A percentile compares a stretch with the other conserved stretches of the same genome.
Evolutionary conservation across 2,113 vertebrate genomes (phyloP).

Genomic region (Amphiprion percula): DNA sequence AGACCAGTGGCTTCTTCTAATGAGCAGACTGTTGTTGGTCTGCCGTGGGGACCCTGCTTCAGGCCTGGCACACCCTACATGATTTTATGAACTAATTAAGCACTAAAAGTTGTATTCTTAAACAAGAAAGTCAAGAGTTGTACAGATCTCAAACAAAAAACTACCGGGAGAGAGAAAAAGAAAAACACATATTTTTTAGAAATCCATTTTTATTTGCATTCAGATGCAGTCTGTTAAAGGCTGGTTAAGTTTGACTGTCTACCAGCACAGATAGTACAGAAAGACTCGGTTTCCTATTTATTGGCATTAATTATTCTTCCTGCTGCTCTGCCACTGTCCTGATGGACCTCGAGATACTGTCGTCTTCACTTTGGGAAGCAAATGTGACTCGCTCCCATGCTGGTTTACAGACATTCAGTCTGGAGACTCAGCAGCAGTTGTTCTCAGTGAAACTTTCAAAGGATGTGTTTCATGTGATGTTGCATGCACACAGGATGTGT

Average conservation of each 20-base stretch:
- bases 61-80: slow-evolving; percentile 39
- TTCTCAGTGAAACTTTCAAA: slow-evolving; percentile 10
- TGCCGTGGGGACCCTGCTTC: slow-evolving; percentile 64
- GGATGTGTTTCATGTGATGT: not conserved
- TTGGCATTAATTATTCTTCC: slow-evolving; percentile 43
- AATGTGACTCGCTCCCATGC: slow-evolving; percentile 19
- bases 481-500: no score
- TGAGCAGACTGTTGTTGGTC: slow-evolving; percentile 77
- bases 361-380: slow-evolving; percentile 48
- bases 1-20: slow-evolving; percentile 77
- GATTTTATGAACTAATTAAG: slow-evolving; percentile 69
- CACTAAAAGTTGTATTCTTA: slow-evolving; percentile 57
- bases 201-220: not conserved
- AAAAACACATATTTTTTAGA: no score
- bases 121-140: slow-evolving; percentile 38
- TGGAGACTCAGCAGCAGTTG: not conserved
- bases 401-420: slow-evolving; percentile 28
- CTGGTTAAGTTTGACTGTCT: slow-evolving; percentile 19
- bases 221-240: not conserved
- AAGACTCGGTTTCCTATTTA: slow-evolving; percentile 39
- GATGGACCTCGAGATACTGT: slow-evolving; percentile 46
- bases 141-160: not conserved
- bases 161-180: not conserved
- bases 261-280: not conserved
- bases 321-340: slow-evolving; percentile 20